Base-by-base conservation (phyloP, 2,797 vertebrate genomes). In the Lepus oiostolus region DNA sequence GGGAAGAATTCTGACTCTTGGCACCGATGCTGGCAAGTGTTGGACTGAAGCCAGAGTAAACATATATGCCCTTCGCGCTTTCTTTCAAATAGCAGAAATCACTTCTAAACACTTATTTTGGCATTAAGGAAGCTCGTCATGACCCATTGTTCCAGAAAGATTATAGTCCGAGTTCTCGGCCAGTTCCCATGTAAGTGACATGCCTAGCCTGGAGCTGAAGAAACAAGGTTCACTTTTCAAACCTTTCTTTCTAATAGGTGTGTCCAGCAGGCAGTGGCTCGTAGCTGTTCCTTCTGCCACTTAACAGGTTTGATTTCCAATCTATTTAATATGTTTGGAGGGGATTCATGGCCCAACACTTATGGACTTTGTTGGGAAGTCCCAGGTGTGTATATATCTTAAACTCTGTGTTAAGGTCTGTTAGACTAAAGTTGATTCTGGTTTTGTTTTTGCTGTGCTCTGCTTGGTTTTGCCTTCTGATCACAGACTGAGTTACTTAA, bases 51-150 rank as follows among this genome's bases (percentile, higher is more conserved):
- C 97, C 97, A 98, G 90, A 96, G 85, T 97, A 98, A 98, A 98
- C 96, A 96, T 58, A 96, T 96, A 85, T 70, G n/a, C 90, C 93
- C 97, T 97, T 97, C 96, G 35, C 83, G 83, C 88, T 97, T 97
- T 97, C 93, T 97, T 97, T 96, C 86, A 79, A 72, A 93, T 97
- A 97, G 96, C 93, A 96, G 26, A 96, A 94, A 90, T 98, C 90
- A 96, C 95, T 83, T 85, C 86, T 97, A 93, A 96, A 91, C 95
- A 96, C 96, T 97, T 97, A 92, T 91, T 98, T 93, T 96, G 96
- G 86, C 96, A 76, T 96, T 95, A 96, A 98, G 97, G 97, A 98
- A 98, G 96, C 95, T 96, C 26, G 52, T 97, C 97, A 97, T 95
- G 84, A 88, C 97, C 95, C 95, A 90, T 98, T 98, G 97, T 98